Base-by-base conservation (phyloP, 1,140 invertebrate species). In the Trichoplusia ni region DNA sequence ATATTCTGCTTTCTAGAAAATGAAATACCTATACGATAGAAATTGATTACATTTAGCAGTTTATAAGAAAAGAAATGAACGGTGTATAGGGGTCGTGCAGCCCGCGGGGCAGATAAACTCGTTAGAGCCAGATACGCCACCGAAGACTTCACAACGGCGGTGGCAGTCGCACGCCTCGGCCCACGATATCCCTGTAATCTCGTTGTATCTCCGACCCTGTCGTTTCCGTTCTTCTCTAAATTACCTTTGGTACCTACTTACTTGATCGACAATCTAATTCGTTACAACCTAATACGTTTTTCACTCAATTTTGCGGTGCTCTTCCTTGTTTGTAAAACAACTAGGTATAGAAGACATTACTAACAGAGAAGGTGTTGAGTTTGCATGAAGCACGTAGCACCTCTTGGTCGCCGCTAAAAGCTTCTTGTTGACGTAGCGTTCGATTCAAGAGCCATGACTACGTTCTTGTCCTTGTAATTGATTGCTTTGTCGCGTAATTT, bases 401-500 rank as follows among this genome's bases (percentile, higher is more conserved):
- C 73, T 77, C 78, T 51, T 58, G 71, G 77, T 59, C 67, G 75
- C 69, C 84, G 71, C 81, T 90, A 90, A 90, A 90, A 90, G 87
- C 79, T 86, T 86, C 76, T 87, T 90, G 84, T 90, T 90, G 87
- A 90, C 87, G 79, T 67, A 89, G 77, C 87, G 80, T 87, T 89
- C 83, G 74, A 83, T 84, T 90, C 73, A 68, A 87, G 84, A 79
- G 84, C 73, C 75, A 64, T 75, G 42, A 77, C 84, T 82, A 75
- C 79, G 81, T 78, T 85, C 82, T 81, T 84, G 83, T 84, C 80
- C 79, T 87, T 84, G 77, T 87, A 90, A 89, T 90, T 90, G 87
- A 90, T 90, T 90, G 88, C 86, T 90, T 89, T 89, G 87, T 90
- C 84, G 81, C 80, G 81, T 89, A 90, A 90, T 90, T 90, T 90